Base-by-base conservation (phyloP, 2,888 invertebrate species). In the Nomada hirtipes region DNA sequence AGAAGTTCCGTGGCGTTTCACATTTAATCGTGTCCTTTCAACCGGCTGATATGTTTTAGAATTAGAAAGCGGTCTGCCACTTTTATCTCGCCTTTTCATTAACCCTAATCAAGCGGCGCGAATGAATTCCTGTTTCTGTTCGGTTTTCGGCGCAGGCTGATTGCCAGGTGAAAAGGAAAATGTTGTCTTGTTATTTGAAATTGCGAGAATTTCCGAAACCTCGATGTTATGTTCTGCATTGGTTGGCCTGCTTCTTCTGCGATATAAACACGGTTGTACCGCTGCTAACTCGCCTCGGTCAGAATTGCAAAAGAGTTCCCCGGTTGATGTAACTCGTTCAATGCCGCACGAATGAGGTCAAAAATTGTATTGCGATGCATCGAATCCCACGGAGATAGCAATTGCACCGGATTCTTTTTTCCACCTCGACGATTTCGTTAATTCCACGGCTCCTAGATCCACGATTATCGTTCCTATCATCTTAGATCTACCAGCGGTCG, bases 271-370 rank as follows among this genome's bases (percentile, higher is more conserved):
- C 29, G 47, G 3, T 2, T 23, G 52, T 26, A 44, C n/a, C 13
- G 29, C 57, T 55, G 64, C 57, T 36, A 36, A 57, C 52, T 42
- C 23, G 50, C 52, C 47, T 57, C 73, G 64, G 15, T 20, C 11
- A 20, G 65, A 55, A 73, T 73, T 65, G 55, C 73, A 64, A 73
- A 73, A 73, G 29, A 65, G 55, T 52, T 65, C 4, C 10, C 4
- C 20, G 70, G 36, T 4, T 70, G 60, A 59, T n/a, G 60, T 50
- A 70, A 70, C 20, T 50, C 29, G 50, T 60, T 60, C 70, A 70
- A 59, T 69, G 59, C 57, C 69, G n/a, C 4, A 47, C 4, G 70
- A 50, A 70, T 10, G 4, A n/a, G 60, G 36, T 71, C 20, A 13
- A 71, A 71, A 71, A 52, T 50, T 52, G 2, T 60, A 36, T 29